Conservation (phyloP, 1,140 invertebrate genomes). For the Cydia fagiglandana region DNA sequence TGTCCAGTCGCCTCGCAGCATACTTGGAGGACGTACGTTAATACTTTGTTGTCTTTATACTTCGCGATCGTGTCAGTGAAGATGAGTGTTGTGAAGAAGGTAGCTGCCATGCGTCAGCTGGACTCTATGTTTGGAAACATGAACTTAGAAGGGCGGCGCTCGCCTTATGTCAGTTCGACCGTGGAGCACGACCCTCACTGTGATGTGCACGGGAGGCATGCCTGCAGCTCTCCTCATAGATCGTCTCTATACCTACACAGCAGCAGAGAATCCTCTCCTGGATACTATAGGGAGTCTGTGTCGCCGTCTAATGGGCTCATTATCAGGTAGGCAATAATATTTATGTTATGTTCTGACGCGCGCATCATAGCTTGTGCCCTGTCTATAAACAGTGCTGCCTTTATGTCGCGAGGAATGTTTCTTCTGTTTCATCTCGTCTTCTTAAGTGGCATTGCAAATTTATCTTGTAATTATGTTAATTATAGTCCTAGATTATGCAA, state of each 20-base stretch:
- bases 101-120: constrained; percentile 83
- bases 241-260: constrained; percentile 71
- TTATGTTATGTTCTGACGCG: background rate
- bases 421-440: constrained; percentile 2
- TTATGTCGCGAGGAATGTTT: background rate
- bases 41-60: constrained; percentile 34
- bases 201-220: constrained; percentile 82
- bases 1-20: constrained; percentile 73
- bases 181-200: constrained; percentile 82
- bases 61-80: constrained; percentile 44
- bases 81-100: constrained; percentile 80
- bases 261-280: constrained; percentile 72
- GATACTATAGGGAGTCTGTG: constrained; percentile 80
- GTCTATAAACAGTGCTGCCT: constrained; percentile 10
- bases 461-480: background rate
- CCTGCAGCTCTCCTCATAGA: constrained; percentile 76
- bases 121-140: constrained; percentile 85
- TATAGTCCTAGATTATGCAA: too few relatives aligned
- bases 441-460: background rate
- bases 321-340: constrained; percentile 63
- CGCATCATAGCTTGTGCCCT: constrained; percentile 18
- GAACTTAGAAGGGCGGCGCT: constrained; percentile 78
- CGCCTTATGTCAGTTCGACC: constrained; percentile 75
- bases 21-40: constrained; percentile 73
- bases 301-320: constrained; percentile 73